Base-by-base conservation (phyloP, 2,797 vertebrate genomes). In the Centroberyx gerrardi region DNA sequence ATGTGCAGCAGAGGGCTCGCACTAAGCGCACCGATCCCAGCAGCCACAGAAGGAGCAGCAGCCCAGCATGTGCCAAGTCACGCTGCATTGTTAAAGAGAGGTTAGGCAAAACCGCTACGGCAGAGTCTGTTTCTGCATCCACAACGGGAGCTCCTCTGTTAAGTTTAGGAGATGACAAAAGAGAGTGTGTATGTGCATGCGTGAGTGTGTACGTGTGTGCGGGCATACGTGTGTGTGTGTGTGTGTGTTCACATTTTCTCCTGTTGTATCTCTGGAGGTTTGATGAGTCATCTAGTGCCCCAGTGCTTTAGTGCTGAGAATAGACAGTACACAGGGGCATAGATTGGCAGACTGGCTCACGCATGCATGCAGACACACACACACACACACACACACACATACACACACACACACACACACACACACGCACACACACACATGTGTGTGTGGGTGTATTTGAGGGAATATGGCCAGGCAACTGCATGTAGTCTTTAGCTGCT, bases 21-120 rank as follows among this genome's bases (percentile, higher is more conserved):
- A 75, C 69, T 79, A 75, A 85, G 62, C 75, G 74, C 55, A 81
- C 53, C 71, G 70, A 55, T 85, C 65, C 62, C 67, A 61, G 80
- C 42, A 68, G 80, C 71, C 69, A 75, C 69, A 74, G 76, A 2
- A 42, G 44, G 63, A 81, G 74, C 74, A 76, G 53, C 81, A 65
- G 54, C 72, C 42, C 72, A 63, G 54, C 65, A 62, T 87, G 72
- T 76, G 85, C 72, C 74, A 85, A 89, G 80, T 80, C 84, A 84
- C 74, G 78, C 62, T n/a, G 66, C 75, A 85, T 82, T 86, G 71
- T 86, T 82, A 82, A 78, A 72, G 80, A 79, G 68, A 82, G 74
- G 78, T 80, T 68, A 61, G 68, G 33, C 18, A 67, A 79, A 87
- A 83, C 84, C 40, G 1, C 55, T 61, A 31, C 42, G 51, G 59